Percentiles rank a stretch among this genome's conserved stretches.
Conservation (phyloP, 2,888 invertebrate genomes). For the Nephrotoma guestfalica region DNA sequence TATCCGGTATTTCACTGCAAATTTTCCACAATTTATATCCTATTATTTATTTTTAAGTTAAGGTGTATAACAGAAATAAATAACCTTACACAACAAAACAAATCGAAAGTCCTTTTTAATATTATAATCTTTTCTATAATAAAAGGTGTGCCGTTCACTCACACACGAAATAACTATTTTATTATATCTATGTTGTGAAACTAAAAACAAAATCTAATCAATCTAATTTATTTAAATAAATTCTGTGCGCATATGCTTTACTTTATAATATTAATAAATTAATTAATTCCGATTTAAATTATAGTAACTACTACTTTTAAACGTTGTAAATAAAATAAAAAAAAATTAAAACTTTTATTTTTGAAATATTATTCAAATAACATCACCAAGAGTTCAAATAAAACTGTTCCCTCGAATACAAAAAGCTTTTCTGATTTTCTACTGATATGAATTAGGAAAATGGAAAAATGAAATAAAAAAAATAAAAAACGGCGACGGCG, state of each 20-base stretch:
- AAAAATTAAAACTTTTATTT: background rate
- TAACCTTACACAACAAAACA: background rate
- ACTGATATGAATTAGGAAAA: background rate
- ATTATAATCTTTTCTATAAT: background rate
- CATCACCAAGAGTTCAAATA: background rate
- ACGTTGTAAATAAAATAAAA: background rate
- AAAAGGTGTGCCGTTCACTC: background rate
- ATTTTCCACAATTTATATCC: background rate
- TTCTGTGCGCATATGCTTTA: background rate
- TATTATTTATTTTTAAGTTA: background rate
- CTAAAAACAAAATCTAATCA: background rate
- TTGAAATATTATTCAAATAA: background rate
- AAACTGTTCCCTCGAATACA: background rate
- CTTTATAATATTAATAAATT: background rate
- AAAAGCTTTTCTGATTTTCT: background rate
- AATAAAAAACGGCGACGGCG: background rate
- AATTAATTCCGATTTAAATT: background rate
- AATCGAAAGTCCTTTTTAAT: background rate
- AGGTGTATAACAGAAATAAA: background rate
- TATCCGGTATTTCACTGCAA: background rate
- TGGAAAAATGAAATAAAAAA: background rate
- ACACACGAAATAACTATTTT: background rate
- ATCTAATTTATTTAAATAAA: background rate
- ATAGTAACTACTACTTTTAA: background rate
- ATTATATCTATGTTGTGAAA: background rate